These are phyloP conservation scores for Psittacula derbiana DNA, from an alignment of 2,797 vertebrate genomes.

Conservation along the genomic window DNA sequence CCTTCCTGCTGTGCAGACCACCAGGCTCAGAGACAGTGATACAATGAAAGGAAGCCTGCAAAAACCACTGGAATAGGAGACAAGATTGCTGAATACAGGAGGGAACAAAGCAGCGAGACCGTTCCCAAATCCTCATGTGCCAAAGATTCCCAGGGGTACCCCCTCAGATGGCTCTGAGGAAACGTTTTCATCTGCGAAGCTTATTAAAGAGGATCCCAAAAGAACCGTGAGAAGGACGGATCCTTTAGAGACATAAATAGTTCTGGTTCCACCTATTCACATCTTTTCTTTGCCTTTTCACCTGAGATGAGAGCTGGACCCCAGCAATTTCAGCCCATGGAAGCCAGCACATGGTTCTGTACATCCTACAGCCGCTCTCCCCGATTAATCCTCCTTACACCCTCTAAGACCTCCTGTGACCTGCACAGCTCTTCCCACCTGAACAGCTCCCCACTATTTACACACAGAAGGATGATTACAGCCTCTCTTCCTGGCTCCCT, in stretches of 20 bases:
- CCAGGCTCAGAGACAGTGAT: neutral
- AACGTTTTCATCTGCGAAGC: neutral
- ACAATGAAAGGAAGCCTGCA: neutral
- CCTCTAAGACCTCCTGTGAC: neutral
- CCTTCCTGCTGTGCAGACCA: accelerated
- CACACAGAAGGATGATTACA: neutral
- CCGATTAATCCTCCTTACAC: neutral
- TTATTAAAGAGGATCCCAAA: neutral
- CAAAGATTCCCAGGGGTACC: neutral
- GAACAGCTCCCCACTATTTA: neutral
- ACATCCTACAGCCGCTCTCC: accelerated
- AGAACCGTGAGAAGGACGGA: neutral
- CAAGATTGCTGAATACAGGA: neutral
- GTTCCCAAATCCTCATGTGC: neutral
- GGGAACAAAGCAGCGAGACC: neutral
- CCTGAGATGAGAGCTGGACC: neutral
- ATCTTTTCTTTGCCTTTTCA: neutral
- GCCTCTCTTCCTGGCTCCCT: neutral
- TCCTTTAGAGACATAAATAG: neutral
- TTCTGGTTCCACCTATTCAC: neutral
- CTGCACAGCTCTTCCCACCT: neutral
- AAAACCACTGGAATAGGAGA: neutral
- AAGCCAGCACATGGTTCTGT: accelerated
- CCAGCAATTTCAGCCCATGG: neutral
- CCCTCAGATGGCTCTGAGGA: neutral